These are phyloP conservation scores for Botrylloides violaceus DNA, from an alignment of 23 tunicate species.

Conservation along the genomic window DNA sequence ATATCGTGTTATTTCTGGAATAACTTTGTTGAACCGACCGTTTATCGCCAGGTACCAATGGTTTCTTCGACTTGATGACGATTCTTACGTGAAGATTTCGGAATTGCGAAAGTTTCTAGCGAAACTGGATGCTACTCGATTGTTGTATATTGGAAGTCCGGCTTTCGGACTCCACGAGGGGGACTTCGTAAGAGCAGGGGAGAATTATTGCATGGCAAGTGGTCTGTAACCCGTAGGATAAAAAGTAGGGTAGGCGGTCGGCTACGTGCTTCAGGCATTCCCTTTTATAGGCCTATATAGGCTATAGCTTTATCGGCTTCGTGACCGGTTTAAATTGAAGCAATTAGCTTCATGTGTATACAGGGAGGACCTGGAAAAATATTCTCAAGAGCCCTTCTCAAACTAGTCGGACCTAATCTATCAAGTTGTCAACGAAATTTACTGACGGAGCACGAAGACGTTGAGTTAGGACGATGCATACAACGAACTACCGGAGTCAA, in stretches of 20 bases:
- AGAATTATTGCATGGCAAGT: conserved; percentile 92
- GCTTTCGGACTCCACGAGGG: conserved; percentile 80
- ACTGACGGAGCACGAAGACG: conserved; percentile 84
- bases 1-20: too few species aligned
- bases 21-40: too few species aligned
- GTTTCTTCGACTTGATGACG: conserved; percentile 98
- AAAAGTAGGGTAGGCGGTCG: too few species aligned
- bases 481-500: conserved; percentile 25
- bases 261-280: too few species aligned
- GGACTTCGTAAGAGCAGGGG: conserved; percentile 47
- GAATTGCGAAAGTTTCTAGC: conserved; percentile 37
- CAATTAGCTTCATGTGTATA: background rate
- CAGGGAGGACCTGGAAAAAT: conserved; percentile 77
- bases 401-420: conserved; percentile 41
- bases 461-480: conserved; percentile 82
- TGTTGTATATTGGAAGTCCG: conserved; percentile 70
- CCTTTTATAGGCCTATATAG: too few species aligned
- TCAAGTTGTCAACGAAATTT: conserved; percentile 32
- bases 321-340: too few species aligned
- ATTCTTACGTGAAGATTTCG: conserved; percentile 61
- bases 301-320: too few species aligned
- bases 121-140: conserved; percentile 44
- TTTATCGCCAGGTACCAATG: conserved; percentile 58
- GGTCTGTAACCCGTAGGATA: too few species aligned
- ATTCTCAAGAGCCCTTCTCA: conserved; percentile 40